A percentile compares a stretch with the other conserved stretches of the same genome.
These are phyloP conservation scores for Eurystomus gularis DNA, from an alignment of 2,113 vertebrate species.

Conservation along the genomic window DNA sequence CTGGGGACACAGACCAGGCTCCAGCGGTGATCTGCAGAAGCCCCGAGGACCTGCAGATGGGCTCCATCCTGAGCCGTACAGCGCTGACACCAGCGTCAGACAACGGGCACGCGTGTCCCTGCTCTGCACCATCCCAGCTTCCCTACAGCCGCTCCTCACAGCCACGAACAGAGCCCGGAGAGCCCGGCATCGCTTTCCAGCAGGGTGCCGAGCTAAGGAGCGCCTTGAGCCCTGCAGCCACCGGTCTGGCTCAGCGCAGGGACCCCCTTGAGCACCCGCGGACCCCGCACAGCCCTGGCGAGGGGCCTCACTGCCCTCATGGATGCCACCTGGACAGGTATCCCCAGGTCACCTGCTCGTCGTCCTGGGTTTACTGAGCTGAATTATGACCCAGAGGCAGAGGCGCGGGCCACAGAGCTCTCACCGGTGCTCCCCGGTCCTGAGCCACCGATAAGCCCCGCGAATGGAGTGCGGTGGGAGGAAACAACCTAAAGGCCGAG, in stretches of 20 bases:
- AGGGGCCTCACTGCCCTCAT: neutral
- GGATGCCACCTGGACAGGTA: neutral
- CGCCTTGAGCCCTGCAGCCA: neutral
- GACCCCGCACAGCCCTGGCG: neutral
- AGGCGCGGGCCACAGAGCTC: neutral
- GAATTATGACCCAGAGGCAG: neutral
- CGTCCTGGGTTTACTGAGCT: neutral
- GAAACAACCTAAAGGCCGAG: neutral
- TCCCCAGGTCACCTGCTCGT: neutral
- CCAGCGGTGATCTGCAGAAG: rapidly evolving
- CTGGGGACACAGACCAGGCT: neutral
- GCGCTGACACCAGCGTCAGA: neutral
- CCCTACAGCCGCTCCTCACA: neutral
- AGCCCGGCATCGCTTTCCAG: neutral
- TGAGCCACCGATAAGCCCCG: neutral
- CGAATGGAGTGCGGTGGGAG: neutral
- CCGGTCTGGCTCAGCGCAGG: neutral
- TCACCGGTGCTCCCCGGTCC: neutral
- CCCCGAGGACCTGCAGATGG: neutral
- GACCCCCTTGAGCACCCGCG: neutral
- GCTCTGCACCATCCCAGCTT: neutral
- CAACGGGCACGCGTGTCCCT: neutral
- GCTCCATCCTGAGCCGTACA: neutral
- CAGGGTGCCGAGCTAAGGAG: neutral
- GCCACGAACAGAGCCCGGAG: neutral